Conservation (phyloP, 2,113 vertebrate genomes). For the Piaya cayana region DNA sequence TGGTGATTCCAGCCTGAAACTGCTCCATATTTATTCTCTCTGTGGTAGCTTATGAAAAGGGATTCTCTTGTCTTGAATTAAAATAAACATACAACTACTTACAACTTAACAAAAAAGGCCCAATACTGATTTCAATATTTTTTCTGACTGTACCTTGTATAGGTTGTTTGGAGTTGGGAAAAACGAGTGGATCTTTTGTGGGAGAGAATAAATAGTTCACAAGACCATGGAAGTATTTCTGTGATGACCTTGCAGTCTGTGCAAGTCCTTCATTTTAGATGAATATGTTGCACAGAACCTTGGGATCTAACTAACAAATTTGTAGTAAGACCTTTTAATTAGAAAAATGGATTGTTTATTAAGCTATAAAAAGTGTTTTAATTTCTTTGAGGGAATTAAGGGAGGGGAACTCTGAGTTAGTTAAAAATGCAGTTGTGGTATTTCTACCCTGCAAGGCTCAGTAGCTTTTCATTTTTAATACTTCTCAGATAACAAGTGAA, state of each 20-base stretch:
- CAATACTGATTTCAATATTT: not conserved
- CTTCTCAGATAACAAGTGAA: not conserved
- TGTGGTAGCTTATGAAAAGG: not conserved
- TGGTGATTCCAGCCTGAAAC: not conserved
- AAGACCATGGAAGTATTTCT: not conserved
- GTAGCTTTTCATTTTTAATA: conserved; percentile 4
- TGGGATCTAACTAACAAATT: not conserved
- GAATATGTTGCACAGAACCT: not conserved
- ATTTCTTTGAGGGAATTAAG: not conserved
- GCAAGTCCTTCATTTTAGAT: not conserved
- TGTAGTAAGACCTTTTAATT: not conserved
- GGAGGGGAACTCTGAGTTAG: not conserved
- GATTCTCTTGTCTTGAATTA: not conserved
- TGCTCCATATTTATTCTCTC: not conserved
- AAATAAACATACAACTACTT: not conserved
- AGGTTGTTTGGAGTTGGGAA: not conserved
- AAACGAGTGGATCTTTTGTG: not conserved
- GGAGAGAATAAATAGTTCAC: not conserved
- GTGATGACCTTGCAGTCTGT: not conserved
- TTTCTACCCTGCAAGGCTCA: not conserved
- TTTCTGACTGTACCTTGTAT: not conserved
- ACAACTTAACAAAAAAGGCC: not conserved
- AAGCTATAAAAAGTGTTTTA: not conserved
- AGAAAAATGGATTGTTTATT: not conserved
- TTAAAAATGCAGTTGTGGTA: not conserved